Percentiles rank a stretch among this genome's conserved stretches.
phyloP scores from a whole-genome alignment of 2,888 invertebrate genomes.

The Diplazon laetatorius region DNA sequence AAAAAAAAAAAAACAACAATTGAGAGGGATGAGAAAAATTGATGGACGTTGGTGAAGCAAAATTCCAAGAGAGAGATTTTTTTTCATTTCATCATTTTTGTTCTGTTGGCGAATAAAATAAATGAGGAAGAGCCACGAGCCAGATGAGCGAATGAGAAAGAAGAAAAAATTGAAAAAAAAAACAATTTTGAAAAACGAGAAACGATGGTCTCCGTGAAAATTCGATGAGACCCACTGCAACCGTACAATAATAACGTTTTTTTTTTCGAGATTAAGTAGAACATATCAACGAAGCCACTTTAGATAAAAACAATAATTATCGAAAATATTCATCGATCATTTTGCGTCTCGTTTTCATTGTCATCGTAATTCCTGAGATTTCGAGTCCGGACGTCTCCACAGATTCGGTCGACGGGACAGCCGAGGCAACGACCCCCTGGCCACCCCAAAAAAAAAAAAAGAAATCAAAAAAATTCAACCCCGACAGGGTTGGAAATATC shows the following conservation, averaged over 20 bases:
- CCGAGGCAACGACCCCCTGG: neutral
- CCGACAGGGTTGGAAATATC: too few relatives aligned
- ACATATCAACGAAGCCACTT: constrained; percentile 78
- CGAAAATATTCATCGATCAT: too few relatives aligned
- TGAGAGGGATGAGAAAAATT: too few relatives aligned
- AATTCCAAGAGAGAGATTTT: too few relatives aligned
- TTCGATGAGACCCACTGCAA: constrained; percentile 56
- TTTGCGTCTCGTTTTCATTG: constrained; percentile 64
- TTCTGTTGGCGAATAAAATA: too few relatives aligned
- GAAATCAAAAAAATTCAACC: constrained; percentile 12
- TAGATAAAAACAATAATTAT: constrained; percentile 64
- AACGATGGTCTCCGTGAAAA: constrained; percentile 22
- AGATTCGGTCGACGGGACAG: constrained; percentile 17
- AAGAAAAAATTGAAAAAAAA: neutral
- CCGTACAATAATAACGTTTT: constrained; percentile 75
- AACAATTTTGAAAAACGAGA: neutral
- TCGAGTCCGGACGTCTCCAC: constrained; percentile 19
- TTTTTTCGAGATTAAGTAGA: constrained; percentile 76
- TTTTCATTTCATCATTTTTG: too few relatives aligned
- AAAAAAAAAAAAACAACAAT: too few relatives aligned
- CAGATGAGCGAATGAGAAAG: neutral
- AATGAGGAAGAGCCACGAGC: too few relatives aligned
- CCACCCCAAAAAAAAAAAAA: neutral
- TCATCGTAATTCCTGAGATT: constrained; percentile 63
- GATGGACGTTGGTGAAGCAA: too few relatives aligned